phyloP scores from a whole-genome alignment of 2,113 vertebrate genomes.

The Amia ocellicauda region DNA sequence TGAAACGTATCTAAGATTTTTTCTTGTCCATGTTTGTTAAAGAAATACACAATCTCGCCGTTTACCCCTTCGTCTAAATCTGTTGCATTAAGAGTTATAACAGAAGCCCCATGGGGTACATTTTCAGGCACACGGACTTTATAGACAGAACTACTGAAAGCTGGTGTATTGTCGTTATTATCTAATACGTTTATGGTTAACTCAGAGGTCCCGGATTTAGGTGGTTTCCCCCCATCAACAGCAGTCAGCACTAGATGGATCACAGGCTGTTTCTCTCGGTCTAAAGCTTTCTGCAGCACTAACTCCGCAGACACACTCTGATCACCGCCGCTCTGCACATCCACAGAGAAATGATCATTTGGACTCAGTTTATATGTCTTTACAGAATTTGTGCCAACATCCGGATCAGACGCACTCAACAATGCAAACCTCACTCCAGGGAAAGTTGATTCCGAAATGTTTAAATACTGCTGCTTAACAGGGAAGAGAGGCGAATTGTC shows the following conservation, averaged over 20 bases:
- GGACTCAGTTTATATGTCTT: slow-evolving; percentile 7
- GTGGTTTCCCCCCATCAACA: slow-evolving; percentile 33
- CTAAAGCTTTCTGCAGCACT: slow-evolving; percentile 41
- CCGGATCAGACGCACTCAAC: slow-evolving; percentile 13
- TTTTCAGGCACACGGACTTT: slow-evolving; percentile 33
- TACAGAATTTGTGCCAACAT: slow-evolving; percentile 18
- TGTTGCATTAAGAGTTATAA: slow-evolving; percentile 38
- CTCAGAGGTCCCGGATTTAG: slow-evolving; percentile 13
- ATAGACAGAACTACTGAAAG: slow-evolving; percentile 33
- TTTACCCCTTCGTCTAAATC: slow-evolving; percentile 21
- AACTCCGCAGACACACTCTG: slow-evolving; percentile 46
- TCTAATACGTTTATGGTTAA: slow-evolving; percentile 35
- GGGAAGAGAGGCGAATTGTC: slow-evolving; percentile 53
- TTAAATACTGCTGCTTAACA: background rate
- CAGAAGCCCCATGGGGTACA: slow-evolving; percentile 20
- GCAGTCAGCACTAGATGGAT: slow-evolving; percentile 40
- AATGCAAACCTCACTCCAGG: slow-evolving; percentile 24
- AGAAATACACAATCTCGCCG: slow-evolving; percentile 27
- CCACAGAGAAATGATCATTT: slow-evolving; percentile 17
- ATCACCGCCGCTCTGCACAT: slow-evolving; percentile 40
- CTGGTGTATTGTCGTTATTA: slow-evolving; percentile 34
- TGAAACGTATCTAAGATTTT: slow-evolving; percentile 44
- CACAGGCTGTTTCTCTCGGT: slow-evolving; percentile 38
- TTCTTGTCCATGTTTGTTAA: slow-evolving; percentile 52
- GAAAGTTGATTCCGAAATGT: slow-evolving; percentile 9